Evolutionary conservation across 2,888 invertebrate genomes (phyloP), one percentile per base, ranked within the genome.

Genomic region (Andrena dorsata): DNA sequence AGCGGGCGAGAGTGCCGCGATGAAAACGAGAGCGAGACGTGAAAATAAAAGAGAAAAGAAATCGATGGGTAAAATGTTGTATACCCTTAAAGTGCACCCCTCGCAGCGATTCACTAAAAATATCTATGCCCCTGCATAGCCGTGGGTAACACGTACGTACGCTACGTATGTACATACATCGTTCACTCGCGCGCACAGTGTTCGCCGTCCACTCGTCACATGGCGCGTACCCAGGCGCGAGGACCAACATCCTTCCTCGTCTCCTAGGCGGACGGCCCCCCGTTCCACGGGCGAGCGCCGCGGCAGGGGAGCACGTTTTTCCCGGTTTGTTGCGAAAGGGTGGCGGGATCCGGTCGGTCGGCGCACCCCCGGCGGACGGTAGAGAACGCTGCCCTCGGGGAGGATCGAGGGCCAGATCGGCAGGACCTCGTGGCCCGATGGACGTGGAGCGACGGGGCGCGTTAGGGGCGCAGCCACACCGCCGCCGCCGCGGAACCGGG

Each of bases 361-460:
- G 73, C 41, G 51, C 20, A 41, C 16, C 69, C 56, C 28, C 77
- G 66, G n/a, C 13, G 66, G 3, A 20, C n/a, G 20, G 32, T 28
- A 13, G 26, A 60, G 53, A 53, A 23, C 23, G 20, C 56, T 26
- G 20, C 23, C 26, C 23, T 13, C 61, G 35, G 8, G 20, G 49
- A 41, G 65, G 56, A 63, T 47, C 61, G 70, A 3, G 5, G 3
- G 35, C 49, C 49, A 35, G 49, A 16, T 35, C 26, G 35, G 49
- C 8, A 63, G 77, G 51, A 83, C 83, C 83, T 83, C 83, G 83
- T 83, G 83, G 83, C 77, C 77, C 23, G 80, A 47, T 53, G 66
- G 63, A 66, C 60, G 65, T 82, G 69, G 82, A 75, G 75, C 69
- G 23, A 20, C 20, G 56, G 53, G 53, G 26, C 56, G 56, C 10